Conservation (phyloP, 1,140 invertebrate genomes). For the Brachionus plicatilis region DNA sequence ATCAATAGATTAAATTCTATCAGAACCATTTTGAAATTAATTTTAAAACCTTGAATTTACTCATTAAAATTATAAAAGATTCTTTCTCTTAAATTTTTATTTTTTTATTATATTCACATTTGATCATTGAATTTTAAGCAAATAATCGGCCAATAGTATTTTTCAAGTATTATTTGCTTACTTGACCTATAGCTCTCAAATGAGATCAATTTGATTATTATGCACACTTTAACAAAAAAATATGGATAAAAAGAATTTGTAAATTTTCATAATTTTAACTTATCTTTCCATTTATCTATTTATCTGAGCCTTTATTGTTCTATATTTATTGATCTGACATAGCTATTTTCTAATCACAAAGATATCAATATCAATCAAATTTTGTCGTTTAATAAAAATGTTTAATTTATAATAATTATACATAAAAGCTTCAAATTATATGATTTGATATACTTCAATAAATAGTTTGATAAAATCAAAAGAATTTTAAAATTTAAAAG, state of each 20-base stretch:
- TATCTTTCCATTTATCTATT: not conserved
- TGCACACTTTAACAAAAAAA: not conserved
- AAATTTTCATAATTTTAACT: not conserved
- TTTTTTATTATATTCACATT: not conserved
- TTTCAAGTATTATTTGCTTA: not conserved
- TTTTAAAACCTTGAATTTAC: no score
- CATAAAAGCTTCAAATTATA: not conserved
- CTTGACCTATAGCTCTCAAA: not conserved
- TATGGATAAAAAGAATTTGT: not conserved
- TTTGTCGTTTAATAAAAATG: not conserved
- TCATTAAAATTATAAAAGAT: no score
- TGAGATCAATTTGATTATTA: not conserved
- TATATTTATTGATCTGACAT: not conserved
- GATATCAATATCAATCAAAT: not conserved
- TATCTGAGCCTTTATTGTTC: not conserved
- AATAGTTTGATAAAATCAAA: not conserved
- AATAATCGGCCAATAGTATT: not conserved
- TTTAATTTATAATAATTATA: not conserved
- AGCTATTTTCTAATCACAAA: not conserved
- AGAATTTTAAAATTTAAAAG: not conserved
- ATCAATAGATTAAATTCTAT: no score
- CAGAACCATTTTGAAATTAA: no score
- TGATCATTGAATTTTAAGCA: not conserved
- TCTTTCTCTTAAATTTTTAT: not conserved
- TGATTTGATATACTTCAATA: not conserved